phyloP scores from a whole-genome alignment of 2,113 vertebrate species.

The Lathamus discolor region DNA sequence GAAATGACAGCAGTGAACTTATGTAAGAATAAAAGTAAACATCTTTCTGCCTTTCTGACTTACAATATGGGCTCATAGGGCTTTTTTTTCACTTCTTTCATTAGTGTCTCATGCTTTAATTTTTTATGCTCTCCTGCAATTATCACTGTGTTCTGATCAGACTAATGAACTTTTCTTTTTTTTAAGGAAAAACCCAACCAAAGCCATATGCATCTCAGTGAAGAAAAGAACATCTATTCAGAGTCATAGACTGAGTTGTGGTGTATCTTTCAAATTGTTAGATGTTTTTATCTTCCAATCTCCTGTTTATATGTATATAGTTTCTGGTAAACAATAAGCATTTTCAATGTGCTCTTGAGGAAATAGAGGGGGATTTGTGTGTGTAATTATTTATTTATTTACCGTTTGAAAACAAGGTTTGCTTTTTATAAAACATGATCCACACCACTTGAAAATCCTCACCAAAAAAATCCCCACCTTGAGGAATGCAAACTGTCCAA shows the following conservation, averaged over 20 bases:
- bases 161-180: not conserved
- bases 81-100: not conserved
- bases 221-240: not conserved
- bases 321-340: not conserved
- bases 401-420: constrained; percentile 1
- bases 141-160: not conserved
- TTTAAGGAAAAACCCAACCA: not conserved
- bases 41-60: not conserved
- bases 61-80: not conserved
- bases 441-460: constrained; percentile 5
- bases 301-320: not conserved
- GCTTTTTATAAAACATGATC: constrained; percentile 33
- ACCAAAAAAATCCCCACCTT: constrained; percentile 44
- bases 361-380: not conserved
- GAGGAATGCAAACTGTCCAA: constrained; percentile 26
- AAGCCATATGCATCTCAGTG: not conserved
- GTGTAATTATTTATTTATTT: not conserved
- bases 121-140: not conserved
- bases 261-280: not conserved
- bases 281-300: not conserved
- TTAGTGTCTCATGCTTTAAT: not conserved
- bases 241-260: not conserved
- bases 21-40: not conserved
- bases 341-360: not conserved
- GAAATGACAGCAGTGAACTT: not conserved